These are phyloP conservation scores for Sceloporus undulatus DNA, from an alignment of 2,113 vertebrate species.

Conservation along the genomic window DNA sequence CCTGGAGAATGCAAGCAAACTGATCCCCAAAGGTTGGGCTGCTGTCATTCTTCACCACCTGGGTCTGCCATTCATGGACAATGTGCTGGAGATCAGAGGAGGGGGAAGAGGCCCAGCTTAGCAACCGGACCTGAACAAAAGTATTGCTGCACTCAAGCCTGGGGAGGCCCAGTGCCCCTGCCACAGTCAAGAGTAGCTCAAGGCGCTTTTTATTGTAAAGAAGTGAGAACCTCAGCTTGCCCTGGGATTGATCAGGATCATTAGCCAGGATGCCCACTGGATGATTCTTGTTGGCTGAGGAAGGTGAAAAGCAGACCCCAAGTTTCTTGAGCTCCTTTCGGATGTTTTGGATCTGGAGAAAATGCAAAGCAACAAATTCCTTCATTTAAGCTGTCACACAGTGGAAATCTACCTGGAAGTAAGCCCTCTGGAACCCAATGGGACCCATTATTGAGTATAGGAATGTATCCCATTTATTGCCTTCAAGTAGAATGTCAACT, in stretches of 20 bases:
- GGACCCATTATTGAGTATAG: too few relatives aligned
- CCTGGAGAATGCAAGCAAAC: constrained; percentile 74
- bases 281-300: constrained; percentile 21
- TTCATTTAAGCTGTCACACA: neutral
- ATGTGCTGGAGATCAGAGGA: constrained; percentile 50
- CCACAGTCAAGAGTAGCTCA: constrained; percentile 73
- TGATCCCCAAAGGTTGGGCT: constrained; percentile 77
- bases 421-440: too few relatives aligned
- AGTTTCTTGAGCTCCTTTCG: constrained; percentile 47
- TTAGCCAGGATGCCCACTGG: constrained; percentile 32
- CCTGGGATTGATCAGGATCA: constrained; percentile 41
- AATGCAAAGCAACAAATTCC: neutral
- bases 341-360: constrained; percentile 60
- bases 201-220: constrained; percentile 67
- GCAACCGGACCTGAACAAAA: constrained; percentile 68
- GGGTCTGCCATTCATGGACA: constrained; percentile 77
- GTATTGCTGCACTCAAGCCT: constrained; percentile 47
- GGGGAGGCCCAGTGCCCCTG: constrained; percentile 70
- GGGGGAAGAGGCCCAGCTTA: constrained; percentile 53
- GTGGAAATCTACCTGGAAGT: too few relatives aligned
- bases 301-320: constrained; percentile 56
- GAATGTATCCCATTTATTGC: too few relatives aligned
- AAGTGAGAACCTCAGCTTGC: constrained; percentile 75
- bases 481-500: too few relatives aligned
- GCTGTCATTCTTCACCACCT: constrained; percentile 72